Base-by-base conservation (phyloP, 1,140 invertebrate genomes). In the Arion vulgaris region DNA sequence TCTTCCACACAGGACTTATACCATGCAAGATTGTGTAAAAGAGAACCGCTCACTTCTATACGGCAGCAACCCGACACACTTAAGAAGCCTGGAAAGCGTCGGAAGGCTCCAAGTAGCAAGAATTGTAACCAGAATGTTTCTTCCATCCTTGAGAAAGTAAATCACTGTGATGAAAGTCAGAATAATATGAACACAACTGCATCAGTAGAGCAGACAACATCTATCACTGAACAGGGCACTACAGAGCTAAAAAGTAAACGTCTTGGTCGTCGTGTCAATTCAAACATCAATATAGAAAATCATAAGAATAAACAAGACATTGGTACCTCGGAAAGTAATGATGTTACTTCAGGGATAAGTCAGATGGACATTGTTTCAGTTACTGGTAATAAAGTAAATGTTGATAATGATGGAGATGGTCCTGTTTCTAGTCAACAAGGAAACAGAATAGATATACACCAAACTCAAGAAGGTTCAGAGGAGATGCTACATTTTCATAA, bases 1-100 rank as follows among this genome's bases (percentile, higher is more conserved):
- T 72, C 23, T 45, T 72, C 26, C 38, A 39, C 71, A 39, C 23
- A 72, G 71, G 71, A 72, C 26, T 19, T 72, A 9, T 72, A 72
- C 26, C 71, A 72, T 26, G 9, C 38, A 26, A 72, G n/a, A 23
- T 38, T 72, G 71, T 41, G 1, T 2, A 39, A 1, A 72, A 38
- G 26, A 39, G n/a, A 5, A 15, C 17, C 5, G 62, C n/a, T 23
- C 11, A 5, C 62, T 32, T 66, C n/a, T 66, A 7, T 28, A 66
- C 28, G 7, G n/a, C 28, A n/a, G 32, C n/a, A 66, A 23, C 5
- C 11, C 32, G 28, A 32, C n/a, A 32, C 28, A 7, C 28, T 32
- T 2, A 5, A n/a, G 9, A 1, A 32, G n/a, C 17, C 62, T 32
- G 9, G 1, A 66, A 28, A 17, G 11, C 2, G 32, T 34, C 62